A percentile compares a stretch with the other conserved stretches of the same genome.
Conservation (phyloP, 2,888 invertebrate species). For the Drosophila affinis region DNA sequence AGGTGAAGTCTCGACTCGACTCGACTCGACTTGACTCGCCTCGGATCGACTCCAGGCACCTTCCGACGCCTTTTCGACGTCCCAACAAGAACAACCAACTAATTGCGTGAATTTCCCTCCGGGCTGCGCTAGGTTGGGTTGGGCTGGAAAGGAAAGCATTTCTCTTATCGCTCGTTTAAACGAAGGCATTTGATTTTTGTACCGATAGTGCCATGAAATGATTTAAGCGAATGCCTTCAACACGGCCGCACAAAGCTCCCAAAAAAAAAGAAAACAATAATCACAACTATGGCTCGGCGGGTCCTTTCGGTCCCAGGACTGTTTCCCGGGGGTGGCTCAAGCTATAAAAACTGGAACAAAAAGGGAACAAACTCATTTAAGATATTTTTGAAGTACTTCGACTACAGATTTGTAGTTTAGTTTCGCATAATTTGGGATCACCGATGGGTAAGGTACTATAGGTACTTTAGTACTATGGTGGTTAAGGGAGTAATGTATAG, state of each 20-base stretch:
- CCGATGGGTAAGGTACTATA: too few relatives aligned
- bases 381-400: conserved; percentile 77
- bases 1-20: conserved; percentile 47
- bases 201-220: conserved; percentile 74
- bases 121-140: conserved; percentile 13
- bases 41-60: conserved; percentile 62
- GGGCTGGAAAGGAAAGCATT: conserved; percentile 34
- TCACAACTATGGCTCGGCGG: conserved; percentile 57
- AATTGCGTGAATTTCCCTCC: conserved; percentile 72
- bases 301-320: neutral
- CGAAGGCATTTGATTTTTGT: conserved; percentile 78
- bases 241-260: conserved; percentile 19
- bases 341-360: conserved; percentile 63
- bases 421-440: conserved; percentile 8
- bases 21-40: conserved; percentile 28
- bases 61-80: conserved; percentile 75
- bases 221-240: conserved; percentile 64
- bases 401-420: conserved; percentile 55
- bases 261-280: conserved; percentile 59
- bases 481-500: too few relatives aligned
- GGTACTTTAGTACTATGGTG: too few relatives aligned
- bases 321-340: neutral
- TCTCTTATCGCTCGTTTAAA: conserved; percentile 75
- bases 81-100: conserved; percentile 51
- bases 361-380: conserved; percentile 72